phyloP scores from a whole-genome alignment of 2,113 vertebrate genomes.

The Lepus americanus region DNA sequence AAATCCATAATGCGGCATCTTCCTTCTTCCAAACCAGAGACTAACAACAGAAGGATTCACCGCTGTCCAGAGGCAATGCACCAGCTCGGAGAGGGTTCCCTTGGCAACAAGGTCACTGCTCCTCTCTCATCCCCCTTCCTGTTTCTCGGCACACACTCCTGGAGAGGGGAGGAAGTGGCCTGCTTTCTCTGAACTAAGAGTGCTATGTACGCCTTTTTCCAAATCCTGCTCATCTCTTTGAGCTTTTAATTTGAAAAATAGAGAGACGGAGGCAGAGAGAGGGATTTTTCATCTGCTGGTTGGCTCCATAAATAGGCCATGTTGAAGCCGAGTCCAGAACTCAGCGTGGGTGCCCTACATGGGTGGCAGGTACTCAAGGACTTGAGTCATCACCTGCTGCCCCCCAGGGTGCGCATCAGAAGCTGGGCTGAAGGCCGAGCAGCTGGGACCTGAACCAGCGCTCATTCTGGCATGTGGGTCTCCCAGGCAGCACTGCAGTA shows the following conservation, averaged over 20 bases:
- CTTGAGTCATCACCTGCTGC: no score
- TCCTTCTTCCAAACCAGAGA: constrained; percentile 61
- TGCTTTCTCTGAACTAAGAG: constrained; percentile 43
- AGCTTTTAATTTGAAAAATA: no score
- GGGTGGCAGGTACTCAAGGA: no score
- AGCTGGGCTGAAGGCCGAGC: background rate
- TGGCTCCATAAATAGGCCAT: background rate
- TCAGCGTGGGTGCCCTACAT: no score
- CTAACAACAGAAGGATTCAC: background rate
- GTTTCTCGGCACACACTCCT: constrained; percentile 8
- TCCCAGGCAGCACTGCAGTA: no score
- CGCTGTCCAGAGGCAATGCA: background rate
- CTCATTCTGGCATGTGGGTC: no score
- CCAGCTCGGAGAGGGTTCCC: constrained; percentile 64
- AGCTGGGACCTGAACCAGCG: no score
- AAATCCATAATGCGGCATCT: background rate
- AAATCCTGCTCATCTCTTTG: no score
- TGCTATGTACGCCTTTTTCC: background rate
- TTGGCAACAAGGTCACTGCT: constrained; percentile 64
- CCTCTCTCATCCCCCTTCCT: constrained; percentile 30
- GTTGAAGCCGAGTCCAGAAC: no score
- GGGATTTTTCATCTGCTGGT: background rate
- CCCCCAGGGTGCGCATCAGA: no score
- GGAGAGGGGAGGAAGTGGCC: constrained; percentile 10
- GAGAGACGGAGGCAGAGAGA: background rate